These are phyloP conservation scores for Emydoidea blandingii DNA, from an alignment of 2,797 vertebrate genomes.

Conservation along the genomic window DNA sequence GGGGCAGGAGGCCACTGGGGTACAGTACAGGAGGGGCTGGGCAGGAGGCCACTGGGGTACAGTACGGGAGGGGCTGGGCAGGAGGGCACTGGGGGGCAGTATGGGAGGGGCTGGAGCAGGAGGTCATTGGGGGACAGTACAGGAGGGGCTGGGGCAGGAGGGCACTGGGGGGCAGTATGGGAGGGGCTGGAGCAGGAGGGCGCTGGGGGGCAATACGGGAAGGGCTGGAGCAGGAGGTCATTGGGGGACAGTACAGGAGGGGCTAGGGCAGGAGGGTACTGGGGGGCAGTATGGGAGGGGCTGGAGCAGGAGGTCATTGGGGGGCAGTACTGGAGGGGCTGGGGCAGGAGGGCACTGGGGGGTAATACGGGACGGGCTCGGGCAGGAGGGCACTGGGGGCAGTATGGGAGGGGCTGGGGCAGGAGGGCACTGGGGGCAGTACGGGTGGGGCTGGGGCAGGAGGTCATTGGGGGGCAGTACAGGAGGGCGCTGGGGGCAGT, in stretches of 20 bases:
- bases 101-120: too few relatives aligned
- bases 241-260: not conserved
- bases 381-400: too few relatives aligned
- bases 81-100: too few relatives aligned
- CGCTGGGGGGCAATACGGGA: too few relatives aligned
- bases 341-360: not conserved
- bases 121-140: too few relatives aligned
- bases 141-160: too few relatives aligned
- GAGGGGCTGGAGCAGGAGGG: not conserved
- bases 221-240: not conserved
- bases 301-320: not conserved
- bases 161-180: not conserved
- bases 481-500: not conserved
- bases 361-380: accelerated
- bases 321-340: not conserved
- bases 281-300: not conserved
- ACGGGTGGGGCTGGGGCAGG: not conserved
- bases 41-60: too few relatives aligned
- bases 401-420: not conserved
- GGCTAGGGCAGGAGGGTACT: not conserved
- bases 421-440: not conserved
- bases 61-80: too few relatives aligned
- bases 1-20: too few relatives aligned
- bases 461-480: not conserved
- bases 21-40: too few relatives aligned